Conservation (phyloP, 2,797 vertebrate genomes). For the Syngnathus rostellatus region DNA sequence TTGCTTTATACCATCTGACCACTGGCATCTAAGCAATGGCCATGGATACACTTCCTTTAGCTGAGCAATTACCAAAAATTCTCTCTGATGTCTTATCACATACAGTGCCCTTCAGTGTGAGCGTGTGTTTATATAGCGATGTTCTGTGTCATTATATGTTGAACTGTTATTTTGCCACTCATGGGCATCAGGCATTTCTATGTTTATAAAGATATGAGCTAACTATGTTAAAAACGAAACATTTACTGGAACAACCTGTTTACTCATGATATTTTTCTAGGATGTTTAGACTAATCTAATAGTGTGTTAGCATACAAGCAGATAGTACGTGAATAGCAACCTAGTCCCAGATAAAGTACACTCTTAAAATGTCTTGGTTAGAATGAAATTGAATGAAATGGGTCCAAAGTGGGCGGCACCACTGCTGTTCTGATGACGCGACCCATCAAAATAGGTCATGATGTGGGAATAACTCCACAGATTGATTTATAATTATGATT, state of each 20-base stretch:
- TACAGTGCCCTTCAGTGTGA: conserved; percentile 16
- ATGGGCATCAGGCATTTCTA: conserved; percentile 19
- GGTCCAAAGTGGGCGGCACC: no score
- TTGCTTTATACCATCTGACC: conserved; percentile 39
- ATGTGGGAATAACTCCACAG: no score
- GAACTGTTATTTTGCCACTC: conserved; percentile 33
- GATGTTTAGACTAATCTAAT: conserved; percentile 27
- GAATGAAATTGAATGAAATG: no score
- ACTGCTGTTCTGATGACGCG: no score
- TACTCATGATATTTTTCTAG: conserved; percentile 29
- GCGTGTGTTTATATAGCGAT: background rate
- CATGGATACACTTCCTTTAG: conserved; percentile 50
- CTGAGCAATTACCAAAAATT: conserved; percentile 42
- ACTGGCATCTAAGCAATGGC: conserved; percentile 35
- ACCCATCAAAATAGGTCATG: no score
- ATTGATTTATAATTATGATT: no score
- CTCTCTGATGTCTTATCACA: conserved; percentile 56
- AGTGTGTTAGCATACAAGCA: background rate
- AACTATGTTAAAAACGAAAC: conserved; percentile 45
- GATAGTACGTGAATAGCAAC: no score
- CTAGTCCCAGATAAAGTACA: no score
- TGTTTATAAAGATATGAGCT: conserved; percentile 35
- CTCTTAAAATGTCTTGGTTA: no score
- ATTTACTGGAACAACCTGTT: conserved; percentile 41
- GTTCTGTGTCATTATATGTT: conserved; percentile 10